A percentile compares a stretch with the other conserved stretches of the same genome.
Evolutionary conservation across 2,888 invertebrate genomes (phyloP).

Genomic region (Brassicogethes aeneus): DNA sequence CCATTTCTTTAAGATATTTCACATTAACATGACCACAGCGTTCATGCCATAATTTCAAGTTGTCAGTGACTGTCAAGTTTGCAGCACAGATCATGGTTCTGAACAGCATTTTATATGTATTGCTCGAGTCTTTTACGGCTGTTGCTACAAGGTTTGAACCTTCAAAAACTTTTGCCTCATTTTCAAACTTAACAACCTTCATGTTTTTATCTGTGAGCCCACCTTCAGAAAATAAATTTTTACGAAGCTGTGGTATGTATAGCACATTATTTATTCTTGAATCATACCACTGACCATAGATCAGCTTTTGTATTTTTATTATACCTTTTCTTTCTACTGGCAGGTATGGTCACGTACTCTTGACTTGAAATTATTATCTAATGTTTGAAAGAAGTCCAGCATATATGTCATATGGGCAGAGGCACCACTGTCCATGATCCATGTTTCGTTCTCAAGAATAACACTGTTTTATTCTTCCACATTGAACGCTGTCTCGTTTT

Average conservation of each 20-base stretch:
- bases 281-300: neutral
- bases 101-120: no score
- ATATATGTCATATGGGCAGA: constrained; percentile 19
- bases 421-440: constrained; percentile 23
- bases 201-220: no score
- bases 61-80: no score
- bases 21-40: no score
- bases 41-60: no score
- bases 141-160: no score
- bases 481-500: constrained; percentile 6
- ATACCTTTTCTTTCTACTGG: constrained; percentile 20
- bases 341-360: no score
- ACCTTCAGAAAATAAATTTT: constrained; percentile 32
- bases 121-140: no score
- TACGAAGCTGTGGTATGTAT: constrained; percentile 26
- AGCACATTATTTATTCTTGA: constrained; percentile 14
- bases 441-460: constrained; percentile 10
- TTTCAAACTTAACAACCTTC: no score
- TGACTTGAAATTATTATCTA: constrained; percentile 5
- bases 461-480: constrained; percentile 3
- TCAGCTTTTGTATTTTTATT: constrained; percentile 16
- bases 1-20: no score
- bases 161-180: no score
- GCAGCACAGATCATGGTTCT: no score
- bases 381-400: constrained; percentile 10